Percentiles rank a stretch among this genome's conserved stretches.
phyloP scores from a whole-genome alignment of 2,797 vertebrate species.

The Peromyscus melanophrys region DNA sequence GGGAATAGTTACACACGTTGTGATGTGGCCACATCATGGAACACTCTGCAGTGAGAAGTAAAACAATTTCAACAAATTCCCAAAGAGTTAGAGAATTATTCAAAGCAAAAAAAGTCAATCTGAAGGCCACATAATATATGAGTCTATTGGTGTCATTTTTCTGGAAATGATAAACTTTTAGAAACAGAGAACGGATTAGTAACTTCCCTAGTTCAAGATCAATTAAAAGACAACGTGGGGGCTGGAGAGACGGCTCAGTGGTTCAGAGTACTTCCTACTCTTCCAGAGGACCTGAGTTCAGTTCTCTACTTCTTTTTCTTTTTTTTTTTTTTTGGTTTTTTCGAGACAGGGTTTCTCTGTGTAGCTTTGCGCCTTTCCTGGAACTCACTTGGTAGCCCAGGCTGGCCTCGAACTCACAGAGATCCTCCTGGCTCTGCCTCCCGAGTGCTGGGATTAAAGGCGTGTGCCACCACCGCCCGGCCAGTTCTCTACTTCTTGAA shows the following conservation, averaged over 20 bases:
- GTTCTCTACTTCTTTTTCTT: not conserved
- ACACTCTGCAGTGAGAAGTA: not conserved
- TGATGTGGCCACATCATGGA: not conserved
- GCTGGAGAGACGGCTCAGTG: not conserved
- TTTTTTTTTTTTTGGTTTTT: no score
- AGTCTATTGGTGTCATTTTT: constrained; percentile 1
- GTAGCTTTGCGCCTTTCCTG: no score
- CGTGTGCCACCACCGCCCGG: no score
- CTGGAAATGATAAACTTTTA: constrained; percentile 12
- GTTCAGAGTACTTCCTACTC: not conserved
- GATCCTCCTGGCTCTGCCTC: no score
- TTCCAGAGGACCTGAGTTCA: not conserved
- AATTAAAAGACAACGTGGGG: not conserved
- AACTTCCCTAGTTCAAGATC: not conserved
- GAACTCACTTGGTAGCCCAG: no score
- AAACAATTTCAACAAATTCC: not conserved
- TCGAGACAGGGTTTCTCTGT: no score
- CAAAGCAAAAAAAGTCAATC: not conserved
- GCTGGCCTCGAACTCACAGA: no score
- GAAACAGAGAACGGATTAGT: not conserved
- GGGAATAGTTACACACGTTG: not conserved
- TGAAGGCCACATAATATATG: not conserved
- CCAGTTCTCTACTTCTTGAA: no score
- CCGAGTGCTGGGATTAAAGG: no score
- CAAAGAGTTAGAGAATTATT: not conserved